Evolutionary conservation across 2,888 invertebrate species (phyloP).

Genomic region (Apamea anceps): DNA sequence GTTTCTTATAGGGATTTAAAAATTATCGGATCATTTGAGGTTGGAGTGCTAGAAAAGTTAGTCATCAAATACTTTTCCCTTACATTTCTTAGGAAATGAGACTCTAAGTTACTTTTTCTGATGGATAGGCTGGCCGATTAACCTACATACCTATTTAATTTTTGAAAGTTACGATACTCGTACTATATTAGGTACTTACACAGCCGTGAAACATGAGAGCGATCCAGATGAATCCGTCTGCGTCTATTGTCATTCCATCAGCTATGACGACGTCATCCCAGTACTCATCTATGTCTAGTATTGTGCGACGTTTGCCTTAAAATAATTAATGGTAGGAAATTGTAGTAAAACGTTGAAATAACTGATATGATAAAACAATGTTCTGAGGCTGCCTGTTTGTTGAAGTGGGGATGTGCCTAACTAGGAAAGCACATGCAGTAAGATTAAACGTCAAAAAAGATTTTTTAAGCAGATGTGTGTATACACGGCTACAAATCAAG

Average conservation of each 20-base stretch:
- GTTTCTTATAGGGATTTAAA: no score
- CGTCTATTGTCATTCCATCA: constrained; percentile 93
- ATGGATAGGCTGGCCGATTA: not conserved
- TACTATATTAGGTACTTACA: constrained; percentile 75
- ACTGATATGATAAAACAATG: not conserved
- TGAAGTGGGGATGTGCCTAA: not conserved
- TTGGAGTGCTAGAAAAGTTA: no score
- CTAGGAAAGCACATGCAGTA: not conserved
- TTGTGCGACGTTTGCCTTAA: constrained; percentile 73
- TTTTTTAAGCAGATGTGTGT: not conserved
- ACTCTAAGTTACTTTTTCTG: no score
- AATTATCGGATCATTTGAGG: no score
- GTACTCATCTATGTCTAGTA: constrained; percentile 84
- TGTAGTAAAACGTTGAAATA: not conserved
- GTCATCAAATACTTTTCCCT: no score
- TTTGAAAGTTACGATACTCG: not conserved
- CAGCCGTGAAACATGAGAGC: constrained; percentile 89
- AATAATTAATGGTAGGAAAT: not conserved
- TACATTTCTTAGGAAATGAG: no score
- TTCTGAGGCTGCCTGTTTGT: not conserved
- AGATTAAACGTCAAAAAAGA: not conserved
- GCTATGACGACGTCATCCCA: constrained; percentile 72
- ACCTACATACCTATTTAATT: not conserved
- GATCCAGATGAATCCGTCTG: constrained; percentile 93
- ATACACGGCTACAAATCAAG: no score